These are phyloP conservation scores for Thalassaphorura encarpata DNA, from an alignment of 1,140 invertebrate species.

Conservation along the genomic window DNA sequence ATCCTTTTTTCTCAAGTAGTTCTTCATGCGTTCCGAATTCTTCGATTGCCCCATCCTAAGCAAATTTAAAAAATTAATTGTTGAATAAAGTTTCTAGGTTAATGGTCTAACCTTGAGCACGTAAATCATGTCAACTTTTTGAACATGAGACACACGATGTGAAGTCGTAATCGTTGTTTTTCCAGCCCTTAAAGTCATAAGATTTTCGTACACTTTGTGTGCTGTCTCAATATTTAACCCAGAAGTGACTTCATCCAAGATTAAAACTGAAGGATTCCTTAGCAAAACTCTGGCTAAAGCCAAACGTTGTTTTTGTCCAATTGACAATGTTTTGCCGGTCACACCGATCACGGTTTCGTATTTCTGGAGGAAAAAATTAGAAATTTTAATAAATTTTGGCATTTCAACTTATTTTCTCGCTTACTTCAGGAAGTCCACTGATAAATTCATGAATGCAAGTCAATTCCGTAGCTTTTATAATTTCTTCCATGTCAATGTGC, in stretches of 20 bases:
- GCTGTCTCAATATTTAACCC: slow-evolving; percentile 37
- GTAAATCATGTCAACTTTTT: slow-evolving; percentile 53
- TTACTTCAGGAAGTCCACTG: slow-evolving; percentile 2
- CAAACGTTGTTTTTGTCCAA: slow-evolving; percentile 72
- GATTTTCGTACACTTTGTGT: slow-evolving; percentile 32
- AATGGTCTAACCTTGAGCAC: slow-evolving; percentile 42
- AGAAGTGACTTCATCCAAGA: slow-evolving; percentile 48
- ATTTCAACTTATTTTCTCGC: too few relatives aligned
- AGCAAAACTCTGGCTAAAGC: slow-evolving; percentile 56
- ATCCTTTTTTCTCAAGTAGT: slow-evolving; percentile 54
- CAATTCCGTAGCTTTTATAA: slow-evolving; percentile 56
- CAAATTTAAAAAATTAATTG: slow-evolving; percentile 39
- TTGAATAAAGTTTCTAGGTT: slow-evolving; percentile 41
- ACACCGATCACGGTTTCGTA: not conserved
- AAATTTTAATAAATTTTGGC: too few relatives aligned
- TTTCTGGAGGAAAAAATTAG: not conserved
- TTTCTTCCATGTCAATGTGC: slow-evolving; percentile 53
- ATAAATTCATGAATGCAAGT: slow-evolving; percentile 65
- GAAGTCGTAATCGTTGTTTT: slow-evolving; percentile 46
- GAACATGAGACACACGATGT: slow-evolving; percentile 46
- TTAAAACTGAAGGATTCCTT: slow-evolving; percentile 42
- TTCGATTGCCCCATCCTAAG: slow-evolving; percentile 42
- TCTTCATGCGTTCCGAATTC: slow-evolving; percentile 63
- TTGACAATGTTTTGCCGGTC: slow-evolving; percentile 55
- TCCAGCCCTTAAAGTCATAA: slow-evolving; percentile 36